Base-by-base conservation (phyloP, 2,113 vertebrate species). In the Spea bombifrons region DNA sequence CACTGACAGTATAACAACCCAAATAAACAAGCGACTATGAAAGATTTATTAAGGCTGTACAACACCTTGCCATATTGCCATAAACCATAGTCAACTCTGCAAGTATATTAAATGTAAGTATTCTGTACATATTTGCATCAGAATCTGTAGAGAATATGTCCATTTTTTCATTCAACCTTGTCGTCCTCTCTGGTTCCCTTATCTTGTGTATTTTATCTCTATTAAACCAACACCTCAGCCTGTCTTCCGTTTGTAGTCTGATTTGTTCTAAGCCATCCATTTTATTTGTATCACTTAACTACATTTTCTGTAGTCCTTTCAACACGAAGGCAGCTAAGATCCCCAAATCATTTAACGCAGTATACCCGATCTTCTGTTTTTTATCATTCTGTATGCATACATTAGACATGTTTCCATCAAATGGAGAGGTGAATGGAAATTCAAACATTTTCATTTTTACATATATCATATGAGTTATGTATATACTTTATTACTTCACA, bases 121-220 rank as follows among this genome's bases (percentile, higher is more conserved):
- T 73, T 73, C 63, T 59, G 43, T 65, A 73, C 44, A 73, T n/a
- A 80, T 73, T 63, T 79, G 61, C 61, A 47, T 66, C 43, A 15
- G 16, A 10, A 67, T 74, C 71, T 50, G 52, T 46, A 30, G n/a
- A 65, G 71, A 68, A 61, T 80, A 68, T 68, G 66, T 66, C 75
- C 75, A 77, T 80, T 80, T 52, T 65, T 80, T 74, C 71, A 74
- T 80, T 80, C 71, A 80, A 74, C 78, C 78, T 80, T 80, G 78
- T 80, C 50, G 78, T 80, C 71, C 78, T 80, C 59, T 52, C 71
- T 68, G 53, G 55, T 67, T 67, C 50, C 46, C 68, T 74, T 80
- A 80, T 80, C 71, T 74, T 46, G 61, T 74, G 44, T 74, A 67
- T 67, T 80, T 66, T 80, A 74, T 74, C 78, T 59, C 71, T 74